A percentile compares a stretch with the other conserved stretches of the same genome.
phyloP scores from a whole-genome alignment of 2,113 vertebrate genomes.

The Forbesichthys papilliferus region DNA sequence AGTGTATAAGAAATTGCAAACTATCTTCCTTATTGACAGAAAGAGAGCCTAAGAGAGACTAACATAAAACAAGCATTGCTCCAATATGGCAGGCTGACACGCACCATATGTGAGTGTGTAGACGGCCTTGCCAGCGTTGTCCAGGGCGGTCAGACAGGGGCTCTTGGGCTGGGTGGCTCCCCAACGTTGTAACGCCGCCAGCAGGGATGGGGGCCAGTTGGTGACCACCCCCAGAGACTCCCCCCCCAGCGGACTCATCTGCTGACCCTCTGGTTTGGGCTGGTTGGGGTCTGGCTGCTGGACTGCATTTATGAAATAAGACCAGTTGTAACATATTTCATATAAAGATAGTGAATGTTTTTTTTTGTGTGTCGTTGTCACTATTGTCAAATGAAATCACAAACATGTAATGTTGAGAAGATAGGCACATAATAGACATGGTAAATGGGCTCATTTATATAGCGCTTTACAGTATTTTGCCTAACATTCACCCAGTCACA shows the following conservation, averaged over 20 bases:
- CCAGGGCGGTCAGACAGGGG: slow-evolving; percentile 87
- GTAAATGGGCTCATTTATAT: too few relatives aligned
- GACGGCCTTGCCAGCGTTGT: slow-evolving; percentile 86
- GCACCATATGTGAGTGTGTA: slow-evolving; percentile 94
- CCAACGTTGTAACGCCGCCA: slow-evolving; percentile 88
- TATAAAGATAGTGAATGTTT: not conserved
- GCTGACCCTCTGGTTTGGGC: slow-evolving; percentile 89
- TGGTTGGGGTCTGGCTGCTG: slow-evolving; percentile 93
- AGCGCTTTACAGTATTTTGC: too few relatives aligned
- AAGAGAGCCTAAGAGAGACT: not conserved
- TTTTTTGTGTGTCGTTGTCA: not conserved
- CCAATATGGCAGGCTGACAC: slow-evolving; percentile 1
- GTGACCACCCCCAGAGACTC: slow-evolving; percentile 79
- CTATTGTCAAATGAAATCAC: not conserved
- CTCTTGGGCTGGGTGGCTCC: slow-evolving; percentile 88
- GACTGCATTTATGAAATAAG: slow-evolving; percentile 71
- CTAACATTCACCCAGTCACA: too few relatives aligned
- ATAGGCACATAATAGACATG: too few relatives aligned
- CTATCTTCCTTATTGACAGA: not conserved
- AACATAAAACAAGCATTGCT: not conserved
- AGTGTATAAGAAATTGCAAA: too few relatives aligned
- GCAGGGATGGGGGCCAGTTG: slow-evolving; percentile 84
- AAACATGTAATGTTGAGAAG: too few relatives aligned
- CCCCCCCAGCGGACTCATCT: slow-evolving; percentile 82
- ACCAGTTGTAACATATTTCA: not conserved